phyloP scores from a whole-genome alignment of 2,888 invertebrate genomes.

The Orchestes rusci region DNA sequence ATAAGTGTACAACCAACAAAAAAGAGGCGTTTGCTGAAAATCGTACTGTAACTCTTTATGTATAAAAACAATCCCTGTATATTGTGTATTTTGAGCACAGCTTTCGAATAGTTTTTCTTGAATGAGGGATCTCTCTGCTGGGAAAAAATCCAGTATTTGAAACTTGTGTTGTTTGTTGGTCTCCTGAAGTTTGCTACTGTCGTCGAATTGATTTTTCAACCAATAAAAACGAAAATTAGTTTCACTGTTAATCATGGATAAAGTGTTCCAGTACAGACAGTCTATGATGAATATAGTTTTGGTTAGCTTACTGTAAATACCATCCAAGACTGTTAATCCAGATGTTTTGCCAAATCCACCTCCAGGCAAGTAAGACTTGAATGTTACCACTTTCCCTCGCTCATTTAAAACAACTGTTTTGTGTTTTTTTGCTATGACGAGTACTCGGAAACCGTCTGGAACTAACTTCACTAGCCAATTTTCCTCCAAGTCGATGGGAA shows the following conservation, averaged over 20 bases:
- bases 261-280: conserved; percentile 67
- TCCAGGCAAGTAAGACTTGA: conserved; percentile 66
- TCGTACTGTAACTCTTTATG: conserved; percentile 73
- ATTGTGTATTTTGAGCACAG: conserved; percentile 37
- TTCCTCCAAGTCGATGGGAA: conserved; percentile 65
- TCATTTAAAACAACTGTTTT: conserved; percentile 23
- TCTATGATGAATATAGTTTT: conserved; percentile 74
- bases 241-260: conserved; percentile 65
- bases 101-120: conserved; percentile 42
- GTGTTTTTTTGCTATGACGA: conserved; percentile 65
- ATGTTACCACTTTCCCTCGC: conserved; percentile 35
- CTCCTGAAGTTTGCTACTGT: conserved; percentile 47
- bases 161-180: conserved; percentile 45
- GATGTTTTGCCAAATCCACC: conserved; percentile 48
- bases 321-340: conserved; percentile 70
- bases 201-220: conserved; percentile 65
- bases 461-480: conserved; percentile 73
- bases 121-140: conserved; percentile 47
- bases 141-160: conserved; percentile 46
- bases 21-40: conserved; percentile 65
- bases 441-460: conserved; percentile 73
- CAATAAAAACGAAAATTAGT: conserved; percentile 80
- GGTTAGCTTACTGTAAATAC: conserved; percentile 59
- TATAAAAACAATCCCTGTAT: conserved; percentile 90
- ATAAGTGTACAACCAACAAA: conserved; percentile 85